Conservation (phyloP, 1,140 invertebrate species). For the Brachionus koreanus region DNA sequence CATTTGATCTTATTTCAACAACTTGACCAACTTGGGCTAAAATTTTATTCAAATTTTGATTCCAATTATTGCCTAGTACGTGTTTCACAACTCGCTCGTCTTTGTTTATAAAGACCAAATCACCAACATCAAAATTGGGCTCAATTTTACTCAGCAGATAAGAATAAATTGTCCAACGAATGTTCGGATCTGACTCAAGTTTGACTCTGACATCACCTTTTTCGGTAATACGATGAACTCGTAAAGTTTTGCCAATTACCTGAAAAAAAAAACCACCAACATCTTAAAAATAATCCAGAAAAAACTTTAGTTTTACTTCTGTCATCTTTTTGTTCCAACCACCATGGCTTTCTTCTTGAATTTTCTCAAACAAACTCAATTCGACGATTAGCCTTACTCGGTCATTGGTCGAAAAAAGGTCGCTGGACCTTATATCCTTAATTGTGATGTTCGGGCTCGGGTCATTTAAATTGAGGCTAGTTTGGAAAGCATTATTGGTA, state of each 20-base stretch:
- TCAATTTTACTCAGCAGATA: constrained; percentile 69
- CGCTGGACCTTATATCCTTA: not conserved
- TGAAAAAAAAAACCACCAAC: not conserved
- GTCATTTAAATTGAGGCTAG: not conserved
- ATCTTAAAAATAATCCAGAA: constrained; percentile 60
- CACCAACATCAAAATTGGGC: constrained; percentile 67
- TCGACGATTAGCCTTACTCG: constrained; percentile 75
- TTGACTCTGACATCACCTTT: constrained; percentile 82
- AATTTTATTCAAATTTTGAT: constrained; percentile 73
- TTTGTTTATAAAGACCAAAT: constrained; percentile 73
- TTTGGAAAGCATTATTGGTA: not conserved
- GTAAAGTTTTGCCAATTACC: constrained; percentile 67
- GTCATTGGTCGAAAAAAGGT: constrained; percentile 73
- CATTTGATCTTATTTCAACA: constrained; percentile 78
- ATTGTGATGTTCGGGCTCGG: not conserved
- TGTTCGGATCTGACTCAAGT: constrained; percentile 68
- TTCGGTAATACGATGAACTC: constrained; percentile 81
- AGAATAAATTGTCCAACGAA: constrained; percentile 82
- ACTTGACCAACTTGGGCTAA: constrained; percentile 77
- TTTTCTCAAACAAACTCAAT: constrained; percentile 68
- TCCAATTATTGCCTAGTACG: constrained; percentile 80
- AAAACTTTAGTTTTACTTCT: constrained; percentile 60
- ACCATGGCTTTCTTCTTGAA: constrained; percentile 83
- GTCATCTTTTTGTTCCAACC: constrained; percentile 87
- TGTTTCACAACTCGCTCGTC: constrained; percentile 71